phyloP scores from a whole-genome alignment of 2,888 invertebrate species.

The Leptinotarsa haldemani region DNA sequence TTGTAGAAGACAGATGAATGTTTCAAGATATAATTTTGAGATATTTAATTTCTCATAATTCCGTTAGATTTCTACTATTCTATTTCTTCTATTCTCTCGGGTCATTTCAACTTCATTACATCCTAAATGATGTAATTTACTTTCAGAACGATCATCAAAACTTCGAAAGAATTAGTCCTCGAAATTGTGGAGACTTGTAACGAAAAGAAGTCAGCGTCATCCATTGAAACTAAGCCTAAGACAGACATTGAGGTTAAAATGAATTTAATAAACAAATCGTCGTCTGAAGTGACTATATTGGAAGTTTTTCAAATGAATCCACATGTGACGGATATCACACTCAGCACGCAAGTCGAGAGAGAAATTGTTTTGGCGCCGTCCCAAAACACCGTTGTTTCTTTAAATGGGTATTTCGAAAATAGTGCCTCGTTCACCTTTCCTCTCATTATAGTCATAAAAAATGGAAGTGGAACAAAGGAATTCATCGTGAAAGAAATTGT shows the following conservation, averaged over 20 bases:
- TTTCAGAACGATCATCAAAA: slow-evolving; percentile 24
- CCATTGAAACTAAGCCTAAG: slow-evolving; percentile 28
- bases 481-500: slow-evolving; percentile 46
- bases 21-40: too few relatives aligned
- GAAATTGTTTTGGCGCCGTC: slow-evolving; percentile 18
- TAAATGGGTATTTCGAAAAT: slow-evolving; percentile 37
- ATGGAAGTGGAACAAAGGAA: not conserved
- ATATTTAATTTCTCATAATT: too few relatives aligned
- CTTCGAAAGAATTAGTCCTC: slow-evolving; percentile 12
- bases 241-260: slow-evolving; percentile 24
- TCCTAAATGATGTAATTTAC: too few relatives aligned
- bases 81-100: too few relatives aligned
- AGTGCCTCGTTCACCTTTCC: slow-evolving; percentile 36
- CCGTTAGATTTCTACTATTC: too few relatives aligned
- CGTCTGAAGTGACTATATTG: slow-evolving; percentile 22
- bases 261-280: slow-evolving; percentile 23
- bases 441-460: slow-evolving; percentile 27
- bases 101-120: not conserved
- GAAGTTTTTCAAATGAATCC: slow-evolving; percentile 37
- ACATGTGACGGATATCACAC: slow-evolving; percentile 22
- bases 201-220: not conserved
- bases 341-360: slow-evolving; percentile 26
- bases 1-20: too few relatives aligned
- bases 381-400: slow-evolving; percentile 10
- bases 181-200: slow-evolving; percentile 23